Evolutionary conservation across 2,113 vertebrate genomes (phyloP), one percentile per base, ranked within the genome.

Genomic region (Ornithorhynchus anatinus): DNA sequence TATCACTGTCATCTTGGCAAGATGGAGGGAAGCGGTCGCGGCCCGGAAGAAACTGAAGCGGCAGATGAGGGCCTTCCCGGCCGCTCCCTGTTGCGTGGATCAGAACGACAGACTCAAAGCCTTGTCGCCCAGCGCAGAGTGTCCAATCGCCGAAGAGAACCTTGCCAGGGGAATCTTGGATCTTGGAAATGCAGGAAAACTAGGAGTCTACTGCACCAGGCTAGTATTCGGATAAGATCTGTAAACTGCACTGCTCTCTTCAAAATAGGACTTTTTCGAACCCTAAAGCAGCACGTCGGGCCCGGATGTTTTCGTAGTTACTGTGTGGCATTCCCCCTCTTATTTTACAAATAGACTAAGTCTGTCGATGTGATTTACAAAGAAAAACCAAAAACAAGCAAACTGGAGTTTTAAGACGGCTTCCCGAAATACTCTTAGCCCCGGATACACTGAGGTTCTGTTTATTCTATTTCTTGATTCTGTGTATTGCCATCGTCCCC

Each of bases 51-150:
- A 95, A 77, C 63, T 99, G 73, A 96, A 95, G 84, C 91, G 94
- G 68, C 96, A 99, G 77, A 99, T 99, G 98, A 92, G 95, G 66
- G 95, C 94, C 0, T 99, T 99, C 76, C 98, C 98, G n/a, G 98
- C 98, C 0, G 97, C 97, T 4, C 97, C 98, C 0, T 95, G 94
- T 75, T 96, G 92, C 4, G 83, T 95, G 16, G 94, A 96, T 35
- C 88, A 92, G 7, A 86, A 75, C 32, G 91, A 92, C 25, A 94
- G 89, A 61, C 87, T 98, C 75, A 90, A 91, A 58, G 95, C 96
- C 0, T 85, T 98, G 64, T 91, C 89, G 9, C 96, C 97, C 53
- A 98, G 96, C 37, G 97, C 97, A 3, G 94, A 96, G 23, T 89
- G 90, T 20, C 91, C 84, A 27, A 91, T 94, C 72, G 69, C 86